phyloP scores from a whole-genome alignment of 2,113 vertebrate species.

The Azemiops feae region DNA sequence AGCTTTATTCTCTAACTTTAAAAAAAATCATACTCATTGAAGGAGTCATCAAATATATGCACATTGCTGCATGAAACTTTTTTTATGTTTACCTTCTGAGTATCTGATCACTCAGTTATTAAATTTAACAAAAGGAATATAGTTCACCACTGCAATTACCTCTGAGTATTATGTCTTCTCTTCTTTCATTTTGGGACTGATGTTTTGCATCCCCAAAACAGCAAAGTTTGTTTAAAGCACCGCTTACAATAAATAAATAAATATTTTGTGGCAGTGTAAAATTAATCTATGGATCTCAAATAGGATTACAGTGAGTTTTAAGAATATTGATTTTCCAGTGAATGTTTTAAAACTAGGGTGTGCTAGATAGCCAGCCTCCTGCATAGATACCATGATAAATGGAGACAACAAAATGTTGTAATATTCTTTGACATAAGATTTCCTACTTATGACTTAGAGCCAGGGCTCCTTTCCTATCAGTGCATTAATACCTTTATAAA shows the following conservation, averaged over 20 bases:
- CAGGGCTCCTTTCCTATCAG: neutral
- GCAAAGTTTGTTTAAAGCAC: slow-evolving; percentile 10
- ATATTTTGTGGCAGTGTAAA: slow-evolving; percentile 15
- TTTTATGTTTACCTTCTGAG: neutral
- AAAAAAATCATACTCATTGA: neutral
- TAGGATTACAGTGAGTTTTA: neutral
- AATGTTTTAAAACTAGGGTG: neutral
- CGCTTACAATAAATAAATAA: neutral
- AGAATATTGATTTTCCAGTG: neutral
- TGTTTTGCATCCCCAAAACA: slow-evolving; percentile 7
- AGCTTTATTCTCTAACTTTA: neutral
- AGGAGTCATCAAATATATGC: neutral
- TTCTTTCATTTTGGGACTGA: neutral
- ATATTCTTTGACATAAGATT: neutral
- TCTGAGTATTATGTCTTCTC: neutral
- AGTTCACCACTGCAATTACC: neutral
- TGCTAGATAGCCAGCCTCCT: neutral
- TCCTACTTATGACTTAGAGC: neutral
- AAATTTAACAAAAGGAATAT: neutral
- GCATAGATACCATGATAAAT: neutral
- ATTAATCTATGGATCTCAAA: neutral
- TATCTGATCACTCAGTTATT: slow-evolving; percentile 1
- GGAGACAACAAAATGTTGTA: neutral
- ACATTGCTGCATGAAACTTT: neutral
- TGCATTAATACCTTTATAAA: neutral